Conservation (phyloP, 2,113 vertebrate species). For the Hypanus sabinus region DNA sequence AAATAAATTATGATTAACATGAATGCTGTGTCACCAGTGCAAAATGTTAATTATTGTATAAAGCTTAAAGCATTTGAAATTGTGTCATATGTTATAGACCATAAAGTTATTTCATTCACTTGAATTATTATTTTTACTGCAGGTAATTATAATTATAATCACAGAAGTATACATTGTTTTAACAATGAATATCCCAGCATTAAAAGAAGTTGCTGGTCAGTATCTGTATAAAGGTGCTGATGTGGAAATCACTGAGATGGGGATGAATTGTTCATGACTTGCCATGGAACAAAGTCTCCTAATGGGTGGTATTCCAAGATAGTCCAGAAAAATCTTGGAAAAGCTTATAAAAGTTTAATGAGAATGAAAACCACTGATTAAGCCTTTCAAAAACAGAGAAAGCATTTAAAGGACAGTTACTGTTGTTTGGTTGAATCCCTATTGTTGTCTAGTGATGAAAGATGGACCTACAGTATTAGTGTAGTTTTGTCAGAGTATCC, state of each 20-base stretch:
- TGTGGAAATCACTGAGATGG: background rate
- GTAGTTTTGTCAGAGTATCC: background rate
- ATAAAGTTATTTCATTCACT: background rate
- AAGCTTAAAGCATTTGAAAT: background rate
- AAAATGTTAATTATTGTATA: slow-evolving; percentile 27
- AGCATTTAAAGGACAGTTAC: background rate
- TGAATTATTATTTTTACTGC: slow-evolving; percentile 27
- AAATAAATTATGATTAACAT: background rate
- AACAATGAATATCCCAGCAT: background rate
- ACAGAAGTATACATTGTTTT: background rate
- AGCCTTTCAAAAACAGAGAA: background rate
- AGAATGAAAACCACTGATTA: background rate
- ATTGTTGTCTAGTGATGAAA: background rate
- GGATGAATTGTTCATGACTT: background rate
- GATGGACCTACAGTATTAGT: background rate
- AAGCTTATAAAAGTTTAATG: background rate
- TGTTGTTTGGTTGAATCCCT: background rate
- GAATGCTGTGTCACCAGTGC: background rate
- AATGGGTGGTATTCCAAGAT: background rate
- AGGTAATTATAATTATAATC: background rate
- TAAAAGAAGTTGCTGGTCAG: background rate
- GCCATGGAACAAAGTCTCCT: background rate
- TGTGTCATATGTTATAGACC: background rate
- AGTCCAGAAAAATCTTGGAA: too few relatives aligned
- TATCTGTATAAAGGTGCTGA: background rate